Conservation (phyloP, 2,797 vertebrate genomes). For the Macroramphosus scolopax region DNA sequence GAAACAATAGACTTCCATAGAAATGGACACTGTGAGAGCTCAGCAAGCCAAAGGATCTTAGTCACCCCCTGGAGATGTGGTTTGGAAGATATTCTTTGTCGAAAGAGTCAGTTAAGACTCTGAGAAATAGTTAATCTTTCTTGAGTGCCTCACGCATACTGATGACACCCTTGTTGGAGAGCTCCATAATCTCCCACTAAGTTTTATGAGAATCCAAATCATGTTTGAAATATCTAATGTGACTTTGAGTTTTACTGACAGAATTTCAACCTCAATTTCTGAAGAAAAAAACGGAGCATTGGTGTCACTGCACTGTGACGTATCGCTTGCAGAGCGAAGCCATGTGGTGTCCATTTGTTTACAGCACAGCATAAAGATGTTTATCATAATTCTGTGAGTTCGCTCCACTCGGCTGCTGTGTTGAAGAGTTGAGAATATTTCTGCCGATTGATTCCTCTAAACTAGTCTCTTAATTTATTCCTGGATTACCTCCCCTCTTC, state of each 20-base stretch:
- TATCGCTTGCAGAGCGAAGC: constrained; percentile 16
- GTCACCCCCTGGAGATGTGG: too few relatives aligned
- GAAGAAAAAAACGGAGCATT: too few relatives aligned
- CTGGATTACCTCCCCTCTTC: constrained; percentile 26
- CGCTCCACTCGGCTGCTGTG: too few relatives aligned
- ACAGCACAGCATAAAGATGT: not conserved
- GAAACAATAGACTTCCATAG: constrained; percentile 1
- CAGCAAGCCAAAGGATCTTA: too few relatives aligned
- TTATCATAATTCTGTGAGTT: too few relatives aligned
- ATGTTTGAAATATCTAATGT: constrained; percentile 42
- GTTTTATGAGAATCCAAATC: constrained; percentile 23
- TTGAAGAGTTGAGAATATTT: too few relatives aligned
- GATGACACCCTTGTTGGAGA: not conserved
- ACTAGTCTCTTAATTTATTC: constrained; percentile 39
- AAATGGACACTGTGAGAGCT: too few relatives aligned
- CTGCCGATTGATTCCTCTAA: too few relatives aligned
- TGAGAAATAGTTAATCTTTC: not conserved
- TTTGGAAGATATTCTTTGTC: too few relatives aligned
- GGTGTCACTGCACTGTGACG: too few relatives aligned
- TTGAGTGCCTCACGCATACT: not conserved
- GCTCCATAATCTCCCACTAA: not conserved
- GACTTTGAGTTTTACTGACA: constrained; percentile 6
- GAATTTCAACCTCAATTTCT: too few relatives aligned
- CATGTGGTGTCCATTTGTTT: constrained; percentile 31
- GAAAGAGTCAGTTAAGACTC: too few relatives aligned